Percentiles rank a stretch among this genome's conserved stretches.
Conservation (phyloP, 2,888 invertebrate species). For the Deilephila porcellus region DNA sequence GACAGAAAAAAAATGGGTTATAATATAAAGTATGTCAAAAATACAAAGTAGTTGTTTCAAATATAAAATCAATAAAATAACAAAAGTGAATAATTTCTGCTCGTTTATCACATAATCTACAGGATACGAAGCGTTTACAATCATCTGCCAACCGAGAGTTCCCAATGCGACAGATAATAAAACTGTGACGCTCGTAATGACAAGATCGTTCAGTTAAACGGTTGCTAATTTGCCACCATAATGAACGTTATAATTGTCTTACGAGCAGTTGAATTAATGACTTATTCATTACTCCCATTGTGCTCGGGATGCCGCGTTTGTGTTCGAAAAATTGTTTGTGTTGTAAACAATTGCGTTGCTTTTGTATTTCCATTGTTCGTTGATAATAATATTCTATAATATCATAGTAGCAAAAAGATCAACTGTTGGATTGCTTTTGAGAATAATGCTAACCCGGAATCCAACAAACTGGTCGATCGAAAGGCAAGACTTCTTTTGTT, state of each 20-base stretch:
- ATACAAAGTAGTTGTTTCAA: too few species aligned
- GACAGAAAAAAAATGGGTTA: too few species aligned
- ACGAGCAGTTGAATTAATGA: constrained; percentile 53
- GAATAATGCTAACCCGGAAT: too few species aligned
- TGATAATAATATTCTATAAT: not conserved
- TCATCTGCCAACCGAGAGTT: constrained; percentile 1
- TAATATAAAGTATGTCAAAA: too few species aligned
- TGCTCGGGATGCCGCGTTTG: constrained; percentile 30
- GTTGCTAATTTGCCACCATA: constrained; percentile 63
- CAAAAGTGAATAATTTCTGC: not conserved
- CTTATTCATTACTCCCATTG: constrained; percentile 52
- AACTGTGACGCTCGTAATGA: constrained; percentile 46
- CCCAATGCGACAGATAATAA: constrained; percentile 26
- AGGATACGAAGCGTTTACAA: constrained; percentile 7
- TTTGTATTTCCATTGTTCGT: not conserved
- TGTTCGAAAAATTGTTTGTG: not conserved
- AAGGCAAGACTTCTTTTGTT: too few species aligned
- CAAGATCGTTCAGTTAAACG: constrained; percentile 60
- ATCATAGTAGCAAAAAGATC: too few species aligned
- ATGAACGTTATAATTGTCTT: constrained; percentile 67
- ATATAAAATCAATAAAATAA: not conserved
- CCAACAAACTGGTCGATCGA: too few species aligned
- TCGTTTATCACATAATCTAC: not conserved
- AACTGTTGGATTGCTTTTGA: too few species aligned
- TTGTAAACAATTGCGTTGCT: not conserved